Evolutionary conservation across 2,113 vertebrate genomes (phyloP).

Genomic region (Tichodroma muraria): DNA sequence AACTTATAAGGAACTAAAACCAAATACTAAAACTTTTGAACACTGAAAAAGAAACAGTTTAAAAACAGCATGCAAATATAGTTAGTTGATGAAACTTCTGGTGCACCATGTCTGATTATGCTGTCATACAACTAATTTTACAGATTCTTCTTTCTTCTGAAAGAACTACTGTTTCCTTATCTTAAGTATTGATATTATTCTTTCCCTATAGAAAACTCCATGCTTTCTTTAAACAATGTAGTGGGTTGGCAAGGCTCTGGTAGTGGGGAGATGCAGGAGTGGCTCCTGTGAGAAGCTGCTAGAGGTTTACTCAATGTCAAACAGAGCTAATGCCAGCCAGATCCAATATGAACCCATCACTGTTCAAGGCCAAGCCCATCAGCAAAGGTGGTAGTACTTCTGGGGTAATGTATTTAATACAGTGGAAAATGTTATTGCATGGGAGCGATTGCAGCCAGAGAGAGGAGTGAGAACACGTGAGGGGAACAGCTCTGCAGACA

Average conservation of each 20-base stretch:
- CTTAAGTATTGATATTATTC: not conserved
- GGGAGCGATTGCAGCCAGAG: not conserved
- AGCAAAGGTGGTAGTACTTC: fast-evolving
- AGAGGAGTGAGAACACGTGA: not conserved
- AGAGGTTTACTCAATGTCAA: not conserved
- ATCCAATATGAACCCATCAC: fast-evolving
- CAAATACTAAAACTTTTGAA: not conserved
- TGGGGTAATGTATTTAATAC: not conserved
- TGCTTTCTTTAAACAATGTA: not conserved
- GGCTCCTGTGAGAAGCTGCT: not conserved
- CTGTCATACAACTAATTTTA: not conserved
- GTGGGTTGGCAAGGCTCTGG: not conserved
- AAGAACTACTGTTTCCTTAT: not conserved
- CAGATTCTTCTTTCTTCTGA: not conserved
- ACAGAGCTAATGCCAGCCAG: not conserved
- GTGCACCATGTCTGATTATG: not conserved
- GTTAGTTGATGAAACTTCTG: not conserved
- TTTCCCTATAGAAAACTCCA: not conserved
- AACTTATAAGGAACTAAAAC: not conserved
- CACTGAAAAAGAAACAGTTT: not conserved
- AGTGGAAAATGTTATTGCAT: not conserved
- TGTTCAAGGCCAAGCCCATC: not conserved
- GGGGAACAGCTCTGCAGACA: not conserved
- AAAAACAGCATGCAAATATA: not conserved
- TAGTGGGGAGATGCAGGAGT: not conserved